Conservation (phyloP, 1,140 invertebrate species). For the Musca domestica region DNA sequence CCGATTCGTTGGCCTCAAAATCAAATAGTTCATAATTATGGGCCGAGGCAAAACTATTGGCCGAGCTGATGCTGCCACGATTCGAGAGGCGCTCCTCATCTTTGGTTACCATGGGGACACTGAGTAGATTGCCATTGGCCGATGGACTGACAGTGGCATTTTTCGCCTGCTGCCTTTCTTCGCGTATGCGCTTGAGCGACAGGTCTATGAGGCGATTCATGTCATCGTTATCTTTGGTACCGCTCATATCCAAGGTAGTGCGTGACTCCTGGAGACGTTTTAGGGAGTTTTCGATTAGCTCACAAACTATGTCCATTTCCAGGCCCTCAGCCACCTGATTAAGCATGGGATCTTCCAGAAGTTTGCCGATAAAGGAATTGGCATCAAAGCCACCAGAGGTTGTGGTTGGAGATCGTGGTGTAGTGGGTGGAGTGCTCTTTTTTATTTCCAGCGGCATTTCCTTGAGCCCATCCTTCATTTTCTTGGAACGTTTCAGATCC, state of each 20-base stretch:
- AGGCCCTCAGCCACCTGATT: conserved; percentile 61
- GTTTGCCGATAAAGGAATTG: conserved; percentile 56
- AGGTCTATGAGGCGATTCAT: conserved; percentile 61
- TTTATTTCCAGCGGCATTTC: not conserved
- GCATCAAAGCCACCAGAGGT: not conserved
- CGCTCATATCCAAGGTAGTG: conserved; percentile 54
- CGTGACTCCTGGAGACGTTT: conserved; percentile 61
- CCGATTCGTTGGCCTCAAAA: conserved; percentile 57
- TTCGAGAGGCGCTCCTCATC: conserved; percentile 50
- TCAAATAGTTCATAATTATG: conserved; percentile 57
- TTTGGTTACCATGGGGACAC: conserved; percentile 29
- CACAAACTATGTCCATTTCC: conserved; percentile 60
- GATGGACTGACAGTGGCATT: not conserved
- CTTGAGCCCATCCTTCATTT: conserved; percentile 27
- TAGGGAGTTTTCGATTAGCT: conserved; percentile 65
- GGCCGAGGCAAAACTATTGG: conserved; percentile 56
- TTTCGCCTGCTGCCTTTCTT: conserved; percentile 50
- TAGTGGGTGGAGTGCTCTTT: not conserved
- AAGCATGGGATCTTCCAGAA: conserved; percentile 62
- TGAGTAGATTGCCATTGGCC: conserved; percentile 2
- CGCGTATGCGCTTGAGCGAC: conserved; percentile 57
- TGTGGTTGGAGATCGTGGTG: not conserved
- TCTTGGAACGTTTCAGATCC: conserved; percentile 29
- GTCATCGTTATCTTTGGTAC: conserved; percentile 60
- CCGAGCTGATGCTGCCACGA: conserved; percentile 55